These are phyloP conservation scores for Pachyrhynchus sulphureomaculatus DNA, from an alignment of 1,140 invertebrate species.

Conservation along the genomic window DNA sequence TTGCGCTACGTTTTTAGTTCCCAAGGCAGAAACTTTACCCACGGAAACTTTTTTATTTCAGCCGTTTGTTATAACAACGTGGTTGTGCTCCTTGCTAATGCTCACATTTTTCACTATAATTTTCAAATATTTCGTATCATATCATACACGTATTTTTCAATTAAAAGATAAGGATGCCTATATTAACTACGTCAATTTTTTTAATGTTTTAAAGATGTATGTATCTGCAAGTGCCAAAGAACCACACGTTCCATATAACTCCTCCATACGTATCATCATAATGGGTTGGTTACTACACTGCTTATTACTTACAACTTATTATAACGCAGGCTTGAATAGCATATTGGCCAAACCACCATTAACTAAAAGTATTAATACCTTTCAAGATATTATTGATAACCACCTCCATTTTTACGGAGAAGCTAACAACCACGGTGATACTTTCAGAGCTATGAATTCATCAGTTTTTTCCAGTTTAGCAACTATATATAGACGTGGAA, in stretches of 20 bases:
- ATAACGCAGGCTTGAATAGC: constrained; percentile 19
- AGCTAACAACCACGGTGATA: neutral
- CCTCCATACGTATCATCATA: neutral
- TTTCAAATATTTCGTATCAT: neutral
- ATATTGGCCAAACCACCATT: constrained; percentile 8
- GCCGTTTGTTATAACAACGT: neutral
- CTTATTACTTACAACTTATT: constrained; percentile 10
- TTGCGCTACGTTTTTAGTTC: too few species aligned
- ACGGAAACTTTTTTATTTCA: constrained; percentile 2
- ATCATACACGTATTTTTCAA: neutral
- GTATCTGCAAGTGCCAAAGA: neutral
- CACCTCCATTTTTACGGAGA: neutral
- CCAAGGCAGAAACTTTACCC: too few species aligned
- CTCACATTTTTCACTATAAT: neutral
- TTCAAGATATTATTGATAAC: constrained; percentile 24
- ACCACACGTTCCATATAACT: neutral
- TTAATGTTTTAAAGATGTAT: neutral
- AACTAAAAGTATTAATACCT: constrained; percentile 5
- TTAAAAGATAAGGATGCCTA: neutral
- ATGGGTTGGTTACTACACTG: neutral
- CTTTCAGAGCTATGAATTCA: neutral
- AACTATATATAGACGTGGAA: neutral
- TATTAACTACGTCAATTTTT: neutral
- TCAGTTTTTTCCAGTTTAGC: neutral
- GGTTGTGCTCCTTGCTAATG: neutral